Evolutionary conservation across 2,113 vertebrate species (phyloP), one percentile per base, ranked within the genome.

Genomic region (Sardina pilchardus): DNA sequence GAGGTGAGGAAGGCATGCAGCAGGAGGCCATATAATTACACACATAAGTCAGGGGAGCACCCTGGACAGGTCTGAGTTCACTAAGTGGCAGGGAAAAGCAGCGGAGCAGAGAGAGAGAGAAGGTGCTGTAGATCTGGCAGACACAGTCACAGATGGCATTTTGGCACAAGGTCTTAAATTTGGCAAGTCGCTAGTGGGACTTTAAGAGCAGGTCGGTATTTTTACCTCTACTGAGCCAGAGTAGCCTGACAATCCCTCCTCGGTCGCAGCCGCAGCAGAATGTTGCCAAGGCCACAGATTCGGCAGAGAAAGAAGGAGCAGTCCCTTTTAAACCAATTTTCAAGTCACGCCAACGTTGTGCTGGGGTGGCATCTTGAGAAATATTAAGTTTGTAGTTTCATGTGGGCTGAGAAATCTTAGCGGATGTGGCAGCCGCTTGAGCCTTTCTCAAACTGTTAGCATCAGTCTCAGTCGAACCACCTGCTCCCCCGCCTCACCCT

Each of bases 351-450:
- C 30, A 78, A 78, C 12, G 14, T 34, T 36, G 34, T 17, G 30
- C 14, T 78, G 71, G 71, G n/a, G 4, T 34, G 26, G 85, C 6
- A 44, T 81, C 39, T 87, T 90, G 90, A 93, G 85, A 89, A 89
- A 93, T 91, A 89, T 24, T 67, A 86, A 85, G 81, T 85, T 84
- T 83, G 87, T 88, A 87, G 87, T 82, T 87, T 88, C 86, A 63
- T 88, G 26, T 87, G 53, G 82, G 85, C 83, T 43, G 85, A 88
- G 88, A 89, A 85, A 82, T 86, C 71, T 90, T 89, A 92, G 93
- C 89, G 88, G 88, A 89, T 85, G 88, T 90, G 94, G 93, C 91
- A 93, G 91, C 87, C 91, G 90, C 86, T 88, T 89, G 91, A 91
- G 87, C 86, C 67, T 43, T 83, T 71, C 91, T 88, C 89, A 86